Evolutionary conservation across 2,797 vertebrate species (phyloP).

Genomic region (Momotus momota): DNA sequence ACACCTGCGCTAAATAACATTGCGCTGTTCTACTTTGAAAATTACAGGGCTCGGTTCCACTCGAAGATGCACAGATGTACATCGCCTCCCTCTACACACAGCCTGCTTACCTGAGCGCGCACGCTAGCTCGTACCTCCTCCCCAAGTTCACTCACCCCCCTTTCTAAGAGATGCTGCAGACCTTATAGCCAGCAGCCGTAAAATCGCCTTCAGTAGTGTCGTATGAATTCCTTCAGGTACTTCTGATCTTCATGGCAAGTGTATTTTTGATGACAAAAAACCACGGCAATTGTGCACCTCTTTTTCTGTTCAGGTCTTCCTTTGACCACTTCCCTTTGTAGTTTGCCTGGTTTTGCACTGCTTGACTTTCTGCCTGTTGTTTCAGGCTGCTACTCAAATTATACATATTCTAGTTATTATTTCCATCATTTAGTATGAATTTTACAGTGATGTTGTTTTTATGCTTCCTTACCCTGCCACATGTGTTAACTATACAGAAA

Average conservation of each 20-base stretch:
- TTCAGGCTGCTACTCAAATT: constrained; percentile 71
- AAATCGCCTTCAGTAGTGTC: neutral
- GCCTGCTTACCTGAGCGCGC: neutral
- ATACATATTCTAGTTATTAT: constrained; percentile 72
- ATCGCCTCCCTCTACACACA: neutral
- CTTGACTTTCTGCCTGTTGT: constrained; percentile 46
- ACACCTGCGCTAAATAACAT: constrained; percentile 69
- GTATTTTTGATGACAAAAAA: neutral
- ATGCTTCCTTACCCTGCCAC: constrained; percentile 71
- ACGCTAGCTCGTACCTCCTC: neutral
- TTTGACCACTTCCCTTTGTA: constrained; percentile 1
- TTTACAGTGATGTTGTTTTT: constrained; percentile 76
- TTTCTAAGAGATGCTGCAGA: neutral
- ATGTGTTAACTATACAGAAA: constrained; percentile 63
- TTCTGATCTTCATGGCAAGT: neutral
- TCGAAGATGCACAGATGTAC: constrained; percentile 26
- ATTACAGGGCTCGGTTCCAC: constrained; percentile 53
- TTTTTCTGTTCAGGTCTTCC: neutral
- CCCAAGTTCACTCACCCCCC: neutral
- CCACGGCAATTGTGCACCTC: neutral
- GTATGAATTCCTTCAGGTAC: neutral
- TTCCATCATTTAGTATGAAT: constrained; percentile 77
- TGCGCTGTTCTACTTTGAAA: constrained; percentile 53
- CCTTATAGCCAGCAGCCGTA: neutral
- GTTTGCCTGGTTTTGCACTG: constrained; percentile 20